phyloP scores from a whole-genome alignment of 2,888 invertebrate genomes.

The Brenthis ino region DNA sequence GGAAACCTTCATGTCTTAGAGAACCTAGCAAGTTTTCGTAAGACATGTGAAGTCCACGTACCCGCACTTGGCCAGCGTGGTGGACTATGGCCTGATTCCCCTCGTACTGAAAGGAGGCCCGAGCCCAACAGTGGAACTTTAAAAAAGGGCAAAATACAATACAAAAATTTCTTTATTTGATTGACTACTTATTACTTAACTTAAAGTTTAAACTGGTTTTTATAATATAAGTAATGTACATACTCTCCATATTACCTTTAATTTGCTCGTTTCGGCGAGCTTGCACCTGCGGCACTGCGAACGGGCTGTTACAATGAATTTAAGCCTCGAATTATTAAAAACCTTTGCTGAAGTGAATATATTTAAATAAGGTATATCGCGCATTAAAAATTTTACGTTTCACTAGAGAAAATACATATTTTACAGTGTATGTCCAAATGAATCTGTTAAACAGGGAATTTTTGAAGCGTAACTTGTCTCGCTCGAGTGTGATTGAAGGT shows the following conservation, averaged over 20 bases:
- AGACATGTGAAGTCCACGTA: no score
- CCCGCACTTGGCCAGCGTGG: no score
- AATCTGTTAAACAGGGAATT: conserved; percentile 4
- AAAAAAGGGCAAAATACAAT: no score
- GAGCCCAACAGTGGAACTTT: no score
- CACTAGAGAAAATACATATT: conserved; percentile 13
- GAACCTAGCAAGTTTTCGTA: no score
- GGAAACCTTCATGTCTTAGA: no score
- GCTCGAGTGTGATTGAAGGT: background rate
- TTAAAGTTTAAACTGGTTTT: conserved; percentile 24
- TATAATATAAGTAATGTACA: conserved; percentile 32
- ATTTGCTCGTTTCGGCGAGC: conserved; percentile 38
- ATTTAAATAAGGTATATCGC: conserved; percentile 34
- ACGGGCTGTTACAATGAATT: conserved; percentile 39
- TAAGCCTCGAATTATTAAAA: conserved; percentile 38
- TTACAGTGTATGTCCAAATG: conserved; percentile 2
- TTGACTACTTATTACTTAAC: conserved; percentile 4
- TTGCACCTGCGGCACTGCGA: conserved; percentile 35
- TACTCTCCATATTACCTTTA: conserved; percentile 35
- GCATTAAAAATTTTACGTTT: conserved; percentile 15
- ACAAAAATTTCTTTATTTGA: background rate
- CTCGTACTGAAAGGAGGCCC: no score
- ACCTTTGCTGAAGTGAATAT: conserved; percentile 36
- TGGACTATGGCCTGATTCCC: no score
- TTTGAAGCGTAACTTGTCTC: conserved; percentile 7